Conservation (phyloP, 2,113 vertebrate species). For the Dipodomys stephensi region DNA sequence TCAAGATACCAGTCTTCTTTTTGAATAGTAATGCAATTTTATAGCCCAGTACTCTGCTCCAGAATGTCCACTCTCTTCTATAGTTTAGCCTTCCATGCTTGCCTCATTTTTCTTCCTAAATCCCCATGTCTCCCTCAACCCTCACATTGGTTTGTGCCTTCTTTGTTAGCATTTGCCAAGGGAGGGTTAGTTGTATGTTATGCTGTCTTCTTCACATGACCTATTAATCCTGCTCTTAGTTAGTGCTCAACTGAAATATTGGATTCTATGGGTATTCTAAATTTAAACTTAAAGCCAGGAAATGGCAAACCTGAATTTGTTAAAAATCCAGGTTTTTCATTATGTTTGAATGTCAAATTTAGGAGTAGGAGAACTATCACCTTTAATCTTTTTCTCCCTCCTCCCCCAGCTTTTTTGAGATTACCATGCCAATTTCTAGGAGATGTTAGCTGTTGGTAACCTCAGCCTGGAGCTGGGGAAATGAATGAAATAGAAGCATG, state of each 20-base stretch:
- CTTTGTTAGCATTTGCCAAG: not conserved
- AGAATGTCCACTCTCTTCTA: not conserved
- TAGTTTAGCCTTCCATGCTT: not conserved
- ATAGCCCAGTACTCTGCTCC: not conserved
- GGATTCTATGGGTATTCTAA: not conserved
- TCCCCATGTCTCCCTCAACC: not conserved
- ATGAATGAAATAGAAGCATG: not conserved
- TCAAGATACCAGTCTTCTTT: not conserved
- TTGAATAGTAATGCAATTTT: not conserved
- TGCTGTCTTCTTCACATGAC: not conserved
- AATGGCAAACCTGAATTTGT: not conserved
- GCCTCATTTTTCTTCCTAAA: not conserved
- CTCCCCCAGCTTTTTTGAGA: not conserved
- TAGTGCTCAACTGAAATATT: slow-evolving; percentile 13
- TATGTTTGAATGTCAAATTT: not conserved
- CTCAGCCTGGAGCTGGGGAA: not conserved
- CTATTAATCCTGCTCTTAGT: not conserved
- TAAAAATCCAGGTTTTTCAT: not conserved
- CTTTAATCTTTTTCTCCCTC: not conserved
- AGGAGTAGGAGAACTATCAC: not conserved
- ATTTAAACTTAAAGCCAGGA: not conserved
- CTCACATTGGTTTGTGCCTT: not conserved
- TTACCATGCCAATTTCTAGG: not conserved
- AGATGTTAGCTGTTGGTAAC: not conserved
- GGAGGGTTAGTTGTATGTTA: not conserved